Evolutionary conservation across 2,888 invertebrate genomes (phyloP).

Genomic region (Drosophila anomelani): DNA sequence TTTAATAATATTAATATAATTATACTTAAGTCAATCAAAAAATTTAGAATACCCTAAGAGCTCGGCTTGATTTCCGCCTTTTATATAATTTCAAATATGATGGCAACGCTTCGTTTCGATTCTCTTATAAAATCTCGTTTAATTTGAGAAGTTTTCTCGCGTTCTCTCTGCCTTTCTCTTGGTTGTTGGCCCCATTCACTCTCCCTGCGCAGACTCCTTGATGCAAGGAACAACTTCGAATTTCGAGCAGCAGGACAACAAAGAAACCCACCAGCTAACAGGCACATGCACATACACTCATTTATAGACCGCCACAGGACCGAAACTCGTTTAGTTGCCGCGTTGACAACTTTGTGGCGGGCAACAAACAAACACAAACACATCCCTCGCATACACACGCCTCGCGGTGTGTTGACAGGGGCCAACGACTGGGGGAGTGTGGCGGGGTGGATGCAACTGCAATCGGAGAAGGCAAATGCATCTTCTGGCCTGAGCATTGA

Average conservation of each 20-base stretch:
- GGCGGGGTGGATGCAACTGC: conserved; percentile 33
- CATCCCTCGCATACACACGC: conserved; percentile 6
- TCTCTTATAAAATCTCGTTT: conserved; percentile 20
- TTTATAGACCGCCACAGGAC: conserved; percentile 63
- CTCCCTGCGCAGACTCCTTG: conserved; percentile 42
- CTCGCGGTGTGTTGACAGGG: conserved; percentile 30
- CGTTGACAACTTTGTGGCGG: conserved; percentile 70
- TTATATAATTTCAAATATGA: conserved; percentile 56
- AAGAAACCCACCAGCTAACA: conserved; percentile 30
- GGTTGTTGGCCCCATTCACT: not conserved
- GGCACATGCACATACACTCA: conserved; percentile 47
- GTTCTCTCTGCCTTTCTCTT: conserved; percentile 8
- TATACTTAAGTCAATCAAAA: not conserved
- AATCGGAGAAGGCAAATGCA: conserved; percentile 36
- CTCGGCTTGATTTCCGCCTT: not conserved
- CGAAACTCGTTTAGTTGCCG: conserved; percentile 67
- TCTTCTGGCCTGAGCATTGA: conserved; percentile 65
- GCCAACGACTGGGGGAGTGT: not conserved
- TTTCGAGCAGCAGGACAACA: conserved; percentile 37
- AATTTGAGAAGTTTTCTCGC: not conserved
- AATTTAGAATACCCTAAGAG: not conserved
- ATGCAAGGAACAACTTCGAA: conserved; percentile 41
- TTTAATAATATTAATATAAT: too few relatives aligned
- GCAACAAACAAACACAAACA: conserved; percentile 39
- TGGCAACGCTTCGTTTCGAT: conserved; percentile 51